Percentiles rank a stretch among this genome's conserved stretches.
Conservation (phyloP, 2,797 vertebrate genomes). For the Gobio occitaniae region DNA sequence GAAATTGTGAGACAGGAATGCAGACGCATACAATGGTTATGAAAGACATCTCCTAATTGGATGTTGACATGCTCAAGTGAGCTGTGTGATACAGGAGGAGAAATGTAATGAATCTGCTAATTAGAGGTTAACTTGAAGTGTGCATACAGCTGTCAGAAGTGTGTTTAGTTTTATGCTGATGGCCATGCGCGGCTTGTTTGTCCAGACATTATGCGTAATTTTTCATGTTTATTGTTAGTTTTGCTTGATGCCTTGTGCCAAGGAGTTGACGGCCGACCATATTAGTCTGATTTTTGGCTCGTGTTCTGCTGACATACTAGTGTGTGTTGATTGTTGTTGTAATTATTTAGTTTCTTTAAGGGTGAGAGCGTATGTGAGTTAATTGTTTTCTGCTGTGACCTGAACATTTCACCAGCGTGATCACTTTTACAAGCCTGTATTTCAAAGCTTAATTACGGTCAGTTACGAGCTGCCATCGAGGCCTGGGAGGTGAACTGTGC, state of each 20-base stretch:
- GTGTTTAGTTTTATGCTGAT: conserved; percentile 42
- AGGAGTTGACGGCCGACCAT: not conserved
- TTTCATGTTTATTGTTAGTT: conserved; percentile 10
- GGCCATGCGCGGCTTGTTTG: conserved; percentile 37
- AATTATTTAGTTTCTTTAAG: conserved; percentile 15
- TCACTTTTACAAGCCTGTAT: conserved; percentile 41
- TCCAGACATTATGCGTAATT: not conserved
- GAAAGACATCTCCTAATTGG: conserved; percentile 50
- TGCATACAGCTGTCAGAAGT: conserved; percentile 38
- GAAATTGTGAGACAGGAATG: conserved; percentile 25
- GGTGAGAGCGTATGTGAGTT: not conserved
- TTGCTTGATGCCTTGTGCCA: not conserved
- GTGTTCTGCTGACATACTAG: not conserved
- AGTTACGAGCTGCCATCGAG: conserved; percentile 30
- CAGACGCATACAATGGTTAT: conserved; percentile 30
- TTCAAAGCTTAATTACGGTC: conserved; percentile 51
- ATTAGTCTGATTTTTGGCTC: conserved; percentile 8
- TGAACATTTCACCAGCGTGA: conserved; percentile 3
- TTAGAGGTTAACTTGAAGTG: conserved; percentile 46
- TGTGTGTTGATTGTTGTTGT: not conserved
- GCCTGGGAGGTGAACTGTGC: conserved; percentile 14
- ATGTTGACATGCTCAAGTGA: conserved; percentile 45
- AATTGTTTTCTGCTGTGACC: conserved; percentile 24
- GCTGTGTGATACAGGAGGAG: conserved; percentile 39
- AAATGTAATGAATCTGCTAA: conserved; percentile 52